phyloP scores from a whole-genome alignment of 2,797 vertebrate genomes.

The Anas flavirostris region DNA sequence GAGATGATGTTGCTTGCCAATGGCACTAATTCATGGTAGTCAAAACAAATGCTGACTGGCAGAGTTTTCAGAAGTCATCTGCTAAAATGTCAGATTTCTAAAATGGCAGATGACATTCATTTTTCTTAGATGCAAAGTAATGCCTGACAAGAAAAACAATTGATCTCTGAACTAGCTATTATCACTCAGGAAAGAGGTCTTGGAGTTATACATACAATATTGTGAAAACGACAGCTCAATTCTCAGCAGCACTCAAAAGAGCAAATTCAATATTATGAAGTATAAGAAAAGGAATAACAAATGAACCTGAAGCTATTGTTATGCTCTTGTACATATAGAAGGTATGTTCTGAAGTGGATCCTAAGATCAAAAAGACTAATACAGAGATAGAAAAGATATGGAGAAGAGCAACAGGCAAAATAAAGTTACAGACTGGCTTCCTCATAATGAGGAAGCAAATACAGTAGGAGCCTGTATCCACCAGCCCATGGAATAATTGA shows the following conservation, averaged over 20 bases:
- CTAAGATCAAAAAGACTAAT: neutral
- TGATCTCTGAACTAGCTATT: neutral
- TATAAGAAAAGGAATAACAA: neutral
- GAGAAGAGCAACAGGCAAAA: neutral
- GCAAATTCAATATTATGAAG: neutral
- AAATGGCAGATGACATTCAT: neutral
- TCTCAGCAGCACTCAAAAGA: neutral
- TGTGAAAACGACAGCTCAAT: neutral
- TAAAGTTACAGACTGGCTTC: neutral
- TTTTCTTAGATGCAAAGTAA: conserved; percentile 18
- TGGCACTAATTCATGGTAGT: neutral
- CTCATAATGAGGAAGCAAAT: neutral
- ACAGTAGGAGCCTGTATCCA: neutral
- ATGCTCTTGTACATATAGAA: neutral
- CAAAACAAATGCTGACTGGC: neutral
- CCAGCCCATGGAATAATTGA: neutral
- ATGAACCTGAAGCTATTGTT: neutral
- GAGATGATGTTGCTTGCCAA: neutral
- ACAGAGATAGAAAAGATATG: neutral
- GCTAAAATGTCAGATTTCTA: conserved; percentile 3
- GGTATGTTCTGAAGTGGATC: neutral
- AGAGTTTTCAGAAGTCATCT: conserved; percentile 10
- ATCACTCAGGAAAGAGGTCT: neutral
- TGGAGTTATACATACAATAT: neutral
- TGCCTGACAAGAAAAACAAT: neutral